Evolutionary conservation across 2,888 invertebrate genomes (phyloP), one percentile per base, ranked within the genome.

Genomic region (Dorcus hopei): DNA sequence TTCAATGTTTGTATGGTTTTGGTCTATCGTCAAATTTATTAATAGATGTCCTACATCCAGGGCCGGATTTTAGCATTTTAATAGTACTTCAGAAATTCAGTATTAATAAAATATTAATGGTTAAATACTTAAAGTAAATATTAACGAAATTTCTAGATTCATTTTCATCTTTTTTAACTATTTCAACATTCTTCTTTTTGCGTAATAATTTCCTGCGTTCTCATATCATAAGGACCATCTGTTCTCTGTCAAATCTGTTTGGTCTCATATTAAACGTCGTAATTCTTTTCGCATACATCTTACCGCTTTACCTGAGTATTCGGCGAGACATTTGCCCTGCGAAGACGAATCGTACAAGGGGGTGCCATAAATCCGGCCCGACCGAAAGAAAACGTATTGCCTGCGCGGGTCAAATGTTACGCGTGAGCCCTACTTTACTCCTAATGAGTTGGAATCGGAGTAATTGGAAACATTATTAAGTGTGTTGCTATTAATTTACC

Each of bases 381-480:
- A 54, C 55, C 49, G 53, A 57, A 57, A 58, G 53, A 60, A 65
- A 65, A 66, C 62, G 62, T 61, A 66, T 66, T 60, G 63, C 58
- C 54, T 52, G 51, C 52, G 53, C 45, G 54, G 66, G 66, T 64
- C 66, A 64, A 64, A 66, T 60, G 66, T 64, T 66, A 61, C 52
- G 59, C 62, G 58, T 52, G 57, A 57, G 63, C 52, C 52, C 57
- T 66, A 63, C 57, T 64, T 66, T 64, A 64, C 50, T 58, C 26
- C 58, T 66, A 66, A 66, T 66, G 64, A 66, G 63, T 61, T 52
- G 53, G 59, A 63, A 64, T 66, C 62, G 59, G 63, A 61, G 53
- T 63, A 63, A 59, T 63, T 61, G 56, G 57, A 57, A 52, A 59
- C 60, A 61, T 60, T 62, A 58, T 61, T 63, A 59, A 59, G 39